phyloP scores from a whole-genome alignment of 1,140 invertebrate species.

The Leptinotarsa defecta region DNA sequence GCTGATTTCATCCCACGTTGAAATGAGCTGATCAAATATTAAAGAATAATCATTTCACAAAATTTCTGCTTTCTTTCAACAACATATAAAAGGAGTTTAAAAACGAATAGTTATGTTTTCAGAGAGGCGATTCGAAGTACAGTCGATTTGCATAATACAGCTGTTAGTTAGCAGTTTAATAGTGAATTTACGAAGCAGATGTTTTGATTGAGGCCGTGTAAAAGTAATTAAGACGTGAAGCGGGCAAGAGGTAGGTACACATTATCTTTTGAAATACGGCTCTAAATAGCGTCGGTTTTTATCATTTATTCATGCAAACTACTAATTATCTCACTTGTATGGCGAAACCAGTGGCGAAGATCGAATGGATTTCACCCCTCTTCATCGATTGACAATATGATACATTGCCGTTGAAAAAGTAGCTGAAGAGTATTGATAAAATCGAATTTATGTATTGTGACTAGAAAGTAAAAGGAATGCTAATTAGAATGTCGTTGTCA shows the following conservation, averaged over 20 bases:
- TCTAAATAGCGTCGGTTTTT: conserved; percentile 40
- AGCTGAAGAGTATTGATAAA: too few species aligned
- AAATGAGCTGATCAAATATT: too few species aligned
- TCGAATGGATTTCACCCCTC: neutral
- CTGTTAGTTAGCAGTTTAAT: conserved; percentile 28
- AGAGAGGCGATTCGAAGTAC: conserved; percentile 4
- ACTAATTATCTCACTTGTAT: conserved; percentile 43
- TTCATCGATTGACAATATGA: too few species aligned
- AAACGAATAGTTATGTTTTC: neutral
- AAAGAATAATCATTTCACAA: too few species aligned
- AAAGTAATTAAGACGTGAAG: conserved; percentile 44
- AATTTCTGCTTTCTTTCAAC: too few species aligned
- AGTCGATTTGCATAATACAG: conserved; percentile 25
- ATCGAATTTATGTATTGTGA: too few species aligned
- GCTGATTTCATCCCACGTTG: too few species aligned
- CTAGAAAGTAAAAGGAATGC: too few species aligned
- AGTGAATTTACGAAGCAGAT: conserved; percentile 42
- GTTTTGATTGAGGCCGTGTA: conserved; percentile 47
- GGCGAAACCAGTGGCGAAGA: conserved; percentile 3
- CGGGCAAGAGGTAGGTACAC: conserved; percentile 32
- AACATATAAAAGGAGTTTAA: too few species aligned
- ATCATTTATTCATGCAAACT: conserved; percentile 47
- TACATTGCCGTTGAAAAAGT: too few species aligned
- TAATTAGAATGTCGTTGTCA: too few species aligned
- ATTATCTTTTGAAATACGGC: conserved; percentile 41